Base-by-base conservation (phyloP, 2,888 invertebrate species). In the Amaurobius ferox region DNA sequence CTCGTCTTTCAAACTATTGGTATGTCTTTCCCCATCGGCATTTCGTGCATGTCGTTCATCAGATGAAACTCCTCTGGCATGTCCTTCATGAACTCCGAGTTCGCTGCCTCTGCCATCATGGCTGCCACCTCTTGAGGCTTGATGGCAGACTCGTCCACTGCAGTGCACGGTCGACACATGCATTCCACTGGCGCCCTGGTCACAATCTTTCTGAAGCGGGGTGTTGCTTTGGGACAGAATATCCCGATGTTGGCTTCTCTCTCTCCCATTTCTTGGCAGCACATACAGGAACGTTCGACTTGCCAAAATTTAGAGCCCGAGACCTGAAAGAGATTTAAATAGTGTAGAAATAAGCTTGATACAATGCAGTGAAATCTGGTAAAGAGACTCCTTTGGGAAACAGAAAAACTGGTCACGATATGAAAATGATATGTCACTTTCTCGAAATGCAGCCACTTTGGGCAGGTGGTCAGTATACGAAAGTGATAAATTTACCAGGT, bases 241-340 rank as follows among this genome's bases (percentile, higher is more conserved):
- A 97, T 92, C 7, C 96, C 95, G 11, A 97, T 96, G 23, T 95
- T 94, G 0, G 97, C 97, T 92, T 97, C 97, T 88, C 97, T 93
- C 92, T 97, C 96, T 1, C 97, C 97, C 89, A 96, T 96, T 91
- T 97, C 97, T 92, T 97, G 97, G 91, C 97, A 98, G 91, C 97
- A 98, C 94, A 97, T 97, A 91, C 97, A 97, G 0, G 96, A 96
- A 32, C 97, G 93, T 91, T 97, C 97, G 95, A 97, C 97, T 93
- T 97, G 97, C 97, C 97, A 97, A 91, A 97, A 96, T 93, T 97
- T 97, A 89, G 96, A 97, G 6, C 97, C 97, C 40, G 97, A 97
- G 7, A 97, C 97, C 97, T 97, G 78, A 90, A 90, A 88, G 88
- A 89, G 79, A 90, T 88, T n/a, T n/a, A n/a, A n/a, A n/a, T n/a